These are phyloP conservation scores for Bruchidius siliquastri DNA, from an alignment of 2,888 invertebrate species.

Conservation along the genomic window DNA sequence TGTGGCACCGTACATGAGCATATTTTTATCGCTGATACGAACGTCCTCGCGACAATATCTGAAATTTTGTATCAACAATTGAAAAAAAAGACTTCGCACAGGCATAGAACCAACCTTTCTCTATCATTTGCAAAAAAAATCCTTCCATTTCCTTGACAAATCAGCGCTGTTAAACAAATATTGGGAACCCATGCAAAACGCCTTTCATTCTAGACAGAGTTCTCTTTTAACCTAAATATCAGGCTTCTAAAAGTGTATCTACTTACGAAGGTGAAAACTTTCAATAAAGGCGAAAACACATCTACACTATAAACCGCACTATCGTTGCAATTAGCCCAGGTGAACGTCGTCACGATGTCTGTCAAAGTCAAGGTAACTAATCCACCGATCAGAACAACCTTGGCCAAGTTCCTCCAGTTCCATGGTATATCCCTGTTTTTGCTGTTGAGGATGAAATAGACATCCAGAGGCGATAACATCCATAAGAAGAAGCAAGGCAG, in stretches of 20 bases:
- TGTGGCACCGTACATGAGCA: no score
- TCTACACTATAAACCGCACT: slow-evolving; percentile 49
- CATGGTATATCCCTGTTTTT: slow-evolving; percentile 69
- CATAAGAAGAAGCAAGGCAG: slow-evolving; percentile 76
- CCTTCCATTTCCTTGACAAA: no score
- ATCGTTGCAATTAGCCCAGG: slow-evolving; percentile 54
- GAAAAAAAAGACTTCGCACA: no score
- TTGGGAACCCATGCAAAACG: no score
- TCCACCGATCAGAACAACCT: slow-evolving; percentile 58
- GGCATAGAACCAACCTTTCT: no score
- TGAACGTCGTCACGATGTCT: slow-evolving; percentile 45
- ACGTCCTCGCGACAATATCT: no score
- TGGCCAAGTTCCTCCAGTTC: slow-evolving; percentile 62
- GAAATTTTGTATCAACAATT: no score
- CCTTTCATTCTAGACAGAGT: no score
- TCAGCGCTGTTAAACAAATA: no score
- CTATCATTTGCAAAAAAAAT: no score
- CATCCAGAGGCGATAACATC: slow-evolving; percentile 64
- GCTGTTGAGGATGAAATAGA: slow-evolving; percentile 65
- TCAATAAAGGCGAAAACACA: slow-evolving; percentile 70
- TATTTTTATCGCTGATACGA: no score
- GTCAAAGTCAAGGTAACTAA: slow-evolving; percentile 60
- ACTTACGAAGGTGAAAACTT: slow-evolving; percentile 79
- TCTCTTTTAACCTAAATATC: no score
- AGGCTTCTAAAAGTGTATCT: slow-evolving; percentile 20